Evolutionary conservation across 2,888 invertebrate genomes (phyloP), one percentile per base, ranked within the genome.

Genomic region (Campopleginae sp.): DNA sequence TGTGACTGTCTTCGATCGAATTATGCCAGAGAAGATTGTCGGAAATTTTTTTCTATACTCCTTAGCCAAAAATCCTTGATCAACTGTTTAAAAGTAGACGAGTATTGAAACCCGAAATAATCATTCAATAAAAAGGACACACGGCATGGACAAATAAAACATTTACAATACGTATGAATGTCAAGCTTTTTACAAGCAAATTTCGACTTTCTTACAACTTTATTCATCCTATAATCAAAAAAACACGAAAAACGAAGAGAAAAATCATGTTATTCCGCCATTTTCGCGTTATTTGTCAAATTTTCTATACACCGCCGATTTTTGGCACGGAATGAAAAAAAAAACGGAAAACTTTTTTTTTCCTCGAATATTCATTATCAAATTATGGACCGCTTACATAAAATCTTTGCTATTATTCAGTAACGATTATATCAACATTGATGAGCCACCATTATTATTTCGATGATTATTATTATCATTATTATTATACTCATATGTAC

Each of bases 341-440:
- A 38, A 42, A 38, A 38, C 8, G 0, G 10, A 1, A 44, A 68
- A 8, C 46, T 42, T 38, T 12, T 71, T 44, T 12, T 58, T 78
- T 58, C 19, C 33, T 72, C 51, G 76, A 38, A 66, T 66, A 48
- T 58, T n/a, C 66, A 77, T 65, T 75, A 85, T 79, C 46, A 70
- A 75, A 66, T 86, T 51, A 82, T 84, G 86, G 87, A 89, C 91
- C 89, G 89, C 87, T 90, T 92, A 90, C 89, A 90, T 91, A 89
- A 91, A 91, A 90, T 92, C 91, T 92, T 91, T 91, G 91, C 88
- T 87, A 87, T 74, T 89, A 89, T 89, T 88, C 80, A 89, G 87
- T 90, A 90, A 90, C 88, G 88, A 90, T 90, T 88, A 88, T 81
- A 85, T 80, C 86, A 87, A 84, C 89, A 90, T 88, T 88, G 80